A percentile compares a stretch with the other conserved stretches of the same genome.
phyloP scores from a whole-genome alignment of 37 sponge, comb jelly and placozoan species.

The Amphimedon queenslandica region DNA sequence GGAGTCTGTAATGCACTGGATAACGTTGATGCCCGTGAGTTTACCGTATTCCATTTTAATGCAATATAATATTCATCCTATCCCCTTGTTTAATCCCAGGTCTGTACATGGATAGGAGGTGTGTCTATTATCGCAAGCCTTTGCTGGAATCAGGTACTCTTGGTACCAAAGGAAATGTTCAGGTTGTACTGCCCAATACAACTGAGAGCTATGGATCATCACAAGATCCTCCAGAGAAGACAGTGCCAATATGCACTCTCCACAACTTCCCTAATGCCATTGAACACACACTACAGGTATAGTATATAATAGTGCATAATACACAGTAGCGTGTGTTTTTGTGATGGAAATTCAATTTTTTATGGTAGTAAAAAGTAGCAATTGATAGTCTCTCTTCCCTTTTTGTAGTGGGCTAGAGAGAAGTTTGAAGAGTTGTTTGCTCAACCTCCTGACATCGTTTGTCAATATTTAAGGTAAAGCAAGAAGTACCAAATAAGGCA shows the following conservation, averaged over 20 bases:
- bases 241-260: slow-evolving; percentile 85
- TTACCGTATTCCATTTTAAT: neutral
- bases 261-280: slow-evolving; percentile 97
- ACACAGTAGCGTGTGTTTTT: too few relatives aligned
- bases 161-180: slow-evolving; percentile 96
- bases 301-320: too few relatives aligned
- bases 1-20: slow-evolving; percentile 99
- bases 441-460: slow-evolving; percentile 57
- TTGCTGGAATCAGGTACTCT: slow-evolving; percentile 93
- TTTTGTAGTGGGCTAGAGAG: slow-evolving; percentile 87
- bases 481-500: too few relatives aligned
- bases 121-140: slow-evolving; percentile 91
- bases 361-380: too few relatives aligned
- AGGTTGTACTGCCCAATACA: slow-evolving; percentile 82
- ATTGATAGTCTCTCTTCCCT: too few relatives aligned
- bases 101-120: slow-evolving; percentile 93
- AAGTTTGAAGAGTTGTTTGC: slow-evolving; percentile 88
- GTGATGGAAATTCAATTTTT: too few relatives aligned
- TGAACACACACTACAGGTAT: slow-evolving; percentile 90
- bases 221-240: slow-evolving; percentile 88
- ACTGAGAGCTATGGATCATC: slow-evolving; percentile 96
- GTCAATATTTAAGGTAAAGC: too few relatives aligned
- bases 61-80: neutral
- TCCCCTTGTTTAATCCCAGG: slow-evolving; percentile 41
- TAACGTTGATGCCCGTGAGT: slow-evolving; percentile 94